Percentiles rank a stretch among this genome's conserved stretches.
phyloP scores from a whole-genome alignment of 2,888 invertebrate species.

The Cheilosia urbana region DNA sequence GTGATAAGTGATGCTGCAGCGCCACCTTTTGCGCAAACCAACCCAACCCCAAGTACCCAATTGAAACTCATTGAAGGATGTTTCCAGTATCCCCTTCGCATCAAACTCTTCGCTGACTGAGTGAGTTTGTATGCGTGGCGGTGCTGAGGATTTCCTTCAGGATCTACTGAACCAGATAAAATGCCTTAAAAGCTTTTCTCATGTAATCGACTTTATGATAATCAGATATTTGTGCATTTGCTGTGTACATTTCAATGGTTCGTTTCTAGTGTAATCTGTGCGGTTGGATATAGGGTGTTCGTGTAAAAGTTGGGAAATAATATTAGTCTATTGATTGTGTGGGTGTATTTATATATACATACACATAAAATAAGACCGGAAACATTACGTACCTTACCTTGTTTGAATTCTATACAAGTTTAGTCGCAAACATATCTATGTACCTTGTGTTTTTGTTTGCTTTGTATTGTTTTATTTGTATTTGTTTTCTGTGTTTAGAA shows the following conservation, averaged over 20 bases:
- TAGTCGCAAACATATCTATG: too few relatives aligned
- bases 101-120: slow-evolving; percentile 1
- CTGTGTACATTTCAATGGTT: slow-evolving; percentile 5
- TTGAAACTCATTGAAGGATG: slow-evolving; percentile 72
- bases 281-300: background rate
- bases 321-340: too few relatives aligned
- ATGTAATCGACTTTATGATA: slow-evolving; percentile 67
- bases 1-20: slow-evolving; percentile 46
- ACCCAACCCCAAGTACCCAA: slow-evolving; percentile 51
- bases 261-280: background rate
- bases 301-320: too few relatives aligned
- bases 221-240: slow-evolving; percentile 50
- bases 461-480: too few relatives aligned
- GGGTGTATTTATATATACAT: too few relatives aligned
- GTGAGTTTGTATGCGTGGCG: background rate
- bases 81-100: slow-evolving; percentile 46
- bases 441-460: too few relatives aligned
- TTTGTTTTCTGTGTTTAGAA: too few relatives aligned
- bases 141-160: slow-evolving; percentile 38
- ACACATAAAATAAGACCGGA: too few relatives aligned
- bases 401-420: background rate
- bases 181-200: slow-evolving; percentile 68
- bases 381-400: too few relatives aligned
- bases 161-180: slow-evolving; percentile 69
- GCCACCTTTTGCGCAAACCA: slow-evolving; percentile 49